These are phyloP conservation scores for Macrophya alboannulata DNA, from an alignment of 2,888 invertebrate species.

Conservation along the genomic window DNA sequence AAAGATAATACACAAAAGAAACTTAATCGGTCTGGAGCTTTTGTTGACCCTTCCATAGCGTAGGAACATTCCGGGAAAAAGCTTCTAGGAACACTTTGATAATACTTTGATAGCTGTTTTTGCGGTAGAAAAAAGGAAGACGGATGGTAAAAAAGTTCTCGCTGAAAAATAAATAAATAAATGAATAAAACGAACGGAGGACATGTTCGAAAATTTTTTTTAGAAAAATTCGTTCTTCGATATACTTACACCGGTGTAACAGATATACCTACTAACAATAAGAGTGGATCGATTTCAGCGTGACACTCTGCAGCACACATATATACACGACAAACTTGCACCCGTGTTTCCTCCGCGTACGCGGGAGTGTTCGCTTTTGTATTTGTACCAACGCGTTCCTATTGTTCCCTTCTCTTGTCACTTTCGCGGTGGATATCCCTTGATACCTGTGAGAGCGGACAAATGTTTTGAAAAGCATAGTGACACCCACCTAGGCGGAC, in stretches of 20 bases:
- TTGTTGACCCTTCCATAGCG: background rate
- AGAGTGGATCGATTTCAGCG: slow-evolving; percentile 33
- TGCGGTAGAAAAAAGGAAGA: background rate
- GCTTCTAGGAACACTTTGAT: background rate
- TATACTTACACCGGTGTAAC: background rate
- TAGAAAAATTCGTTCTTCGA: background rate
- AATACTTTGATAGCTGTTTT: background rate
- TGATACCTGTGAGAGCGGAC: slow-evolving; percentile 59
- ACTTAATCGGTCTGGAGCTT: slow-evolving; percentile 12
- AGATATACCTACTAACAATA: slow-evolving; percentile 4
- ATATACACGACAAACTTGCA: background rate
- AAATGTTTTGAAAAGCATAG: slow-evolving; percentile 55
- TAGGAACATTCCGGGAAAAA: background rate
- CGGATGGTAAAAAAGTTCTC: background rate
- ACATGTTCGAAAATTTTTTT: background rate
- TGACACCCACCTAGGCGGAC: slow-evolving; percentile 33
- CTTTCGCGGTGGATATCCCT: slow-evolving; percentile 62
- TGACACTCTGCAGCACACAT: background rate
- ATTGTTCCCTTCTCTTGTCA: slow-evolving; percentile 72
- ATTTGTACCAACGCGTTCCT: slow-evolving; percentile 59
- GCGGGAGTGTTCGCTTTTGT: slow-evolving; percentile 7
- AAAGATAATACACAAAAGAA: slow-evolving; percentile 22
- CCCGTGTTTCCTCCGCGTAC: background rate
- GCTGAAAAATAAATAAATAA: background rate
- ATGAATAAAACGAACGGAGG: background rate